Evolutionary conservation across 1,140 invertebrate genomes (phyloP), one percentile per base, ranked within the genome.

Genomic region (Lamellibrachia luymesi): DNA sequence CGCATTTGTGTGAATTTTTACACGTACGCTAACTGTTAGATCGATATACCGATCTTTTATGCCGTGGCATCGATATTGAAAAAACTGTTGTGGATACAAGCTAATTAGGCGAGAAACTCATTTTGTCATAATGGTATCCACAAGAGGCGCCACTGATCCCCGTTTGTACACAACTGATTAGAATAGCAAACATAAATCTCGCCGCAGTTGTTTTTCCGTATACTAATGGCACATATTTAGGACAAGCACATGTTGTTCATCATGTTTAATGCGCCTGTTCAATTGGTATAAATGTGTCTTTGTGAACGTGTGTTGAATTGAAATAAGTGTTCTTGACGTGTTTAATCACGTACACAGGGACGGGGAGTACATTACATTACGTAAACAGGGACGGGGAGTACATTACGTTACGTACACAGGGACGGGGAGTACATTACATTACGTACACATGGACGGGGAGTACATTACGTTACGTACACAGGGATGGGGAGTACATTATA

Each of bases 351-450:
- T 22, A 90, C 27, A 27, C 27, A 38, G 38, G 50, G 93, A 92
- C 56, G 93, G 93, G 17, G 91, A 93, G 89, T 93, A 80, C 52
- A 94, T 94, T 8, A 93, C 90, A 2, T 92, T 94, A n/a, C n/a
- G n/a, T n/a, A n/a, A n/a, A n/a, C n/a, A 38, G 38, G 50, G 93
- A 92, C 56, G 93, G 93, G 17, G 91, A 93, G 89, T 93, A 80
- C 52, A 94, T 94, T 8, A 93, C 90, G 8, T 92, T 94, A n/a
- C n/a, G n/a, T n/a, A n/a, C n/a, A n/a, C n/a, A 38, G 38, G 50
- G 93, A 92, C 56, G 93, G 93, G 17, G 91, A 93, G 89, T 93
- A 80, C 52, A 94, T 94, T 8, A 93, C 90, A n/a, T n/a, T n/a
- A n/a, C n/a, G n/a, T n/a, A n/a, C n/a, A n/a, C n/a, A 38, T 0